Evolutionary conservation across 1,140 invertebrate species (phyloP).

Genomic region (Galleria mellonella): DNA sequence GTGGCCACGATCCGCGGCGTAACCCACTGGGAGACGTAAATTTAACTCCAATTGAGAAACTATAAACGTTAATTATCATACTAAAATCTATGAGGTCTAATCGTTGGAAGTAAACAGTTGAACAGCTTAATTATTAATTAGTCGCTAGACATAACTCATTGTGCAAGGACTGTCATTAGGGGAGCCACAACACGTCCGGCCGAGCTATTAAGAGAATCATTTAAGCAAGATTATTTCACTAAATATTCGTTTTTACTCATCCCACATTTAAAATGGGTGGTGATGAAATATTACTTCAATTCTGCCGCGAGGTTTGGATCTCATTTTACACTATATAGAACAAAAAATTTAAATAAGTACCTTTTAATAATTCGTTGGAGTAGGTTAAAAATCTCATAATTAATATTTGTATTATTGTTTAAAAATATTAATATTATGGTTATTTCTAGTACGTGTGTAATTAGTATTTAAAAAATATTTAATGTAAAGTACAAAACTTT

Average conservation of each 20-base stretch:
- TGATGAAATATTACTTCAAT: constrained; percentile 19
- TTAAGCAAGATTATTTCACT: constrained; percentile 23
- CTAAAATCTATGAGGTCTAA: constrained; percentile 11
- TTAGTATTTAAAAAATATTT: too few relatives aligned
- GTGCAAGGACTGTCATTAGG: constrained; percentile 23
- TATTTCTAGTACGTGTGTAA: too few relatives aligned
- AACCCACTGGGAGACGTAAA: constrained; percentile 40
- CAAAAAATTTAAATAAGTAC: too few relatives aligned
- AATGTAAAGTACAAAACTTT: too few relatives aligned
- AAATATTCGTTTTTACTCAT: constrained; percentile 15
- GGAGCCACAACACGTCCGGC: constrained; percentile 9
- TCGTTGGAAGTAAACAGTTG: constrained; percentile 3
- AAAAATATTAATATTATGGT: too few relatives aligned
- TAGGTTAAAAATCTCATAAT: too few relatives aligned
- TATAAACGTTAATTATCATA: constrained; percentile 24
- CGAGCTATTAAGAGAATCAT: constrained; percentile 19
- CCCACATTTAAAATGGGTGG: background rate
- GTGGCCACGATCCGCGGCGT: constrained; percentile 32
- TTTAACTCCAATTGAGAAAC: constrained; percentile 39
- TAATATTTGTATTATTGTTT: too few relatives aligned
- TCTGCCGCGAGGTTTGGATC: background rate
- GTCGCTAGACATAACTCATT: constrained; percentile 26
- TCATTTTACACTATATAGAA: background rate
- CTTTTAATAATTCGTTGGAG: too few relatives aligned
- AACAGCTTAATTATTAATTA: constrained; percentile 34